Percentiles rank a stretch among this genome's conserved stretches.
Evolutionary conservation across 2,113 vertebrate species (phyloP).

Genomic region (Neotoma lepida): DNA sequence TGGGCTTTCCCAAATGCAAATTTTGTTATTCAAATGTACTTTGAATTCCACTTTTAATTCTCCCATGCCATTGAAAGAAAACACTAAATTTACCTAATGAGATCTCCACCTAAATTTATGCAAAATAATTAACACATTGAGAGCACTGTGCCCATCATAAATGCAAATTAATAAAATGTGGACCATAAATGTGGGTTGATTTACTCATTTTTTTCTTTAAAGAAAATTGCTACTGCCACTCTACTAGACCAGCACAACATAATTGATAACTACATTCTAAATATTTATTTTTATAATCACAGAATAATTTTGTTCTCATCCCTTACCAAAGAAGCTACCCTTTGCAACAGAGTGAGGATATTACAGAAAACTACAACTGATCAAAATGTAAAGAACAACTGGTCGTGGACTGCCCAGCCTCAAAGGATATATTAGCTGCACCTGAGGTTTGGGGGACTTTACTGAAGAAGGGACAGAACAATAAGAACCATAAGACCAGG

Average conservation of each 20-base stretch:
- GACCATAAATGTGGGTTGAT: background rate
- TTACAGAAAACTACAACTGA: background rate
- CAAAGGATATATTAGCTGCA: too few species aligned
- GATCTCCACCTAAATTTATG: background rate
- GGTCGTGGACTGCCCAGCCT: too few species aligned
- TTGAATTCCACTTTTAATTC: background rate
- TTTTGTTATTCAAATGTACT: background rate
- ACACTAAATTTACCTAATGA: background rate
- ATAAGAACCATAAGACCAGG: background rate
- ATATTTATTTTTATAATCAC: background rate
- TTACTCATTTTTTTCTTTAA: constrained; percentile 26
- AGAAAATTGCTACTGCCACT: background rate
- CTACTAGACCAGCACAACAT: background rate
- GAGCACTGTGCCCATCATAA: background rate
- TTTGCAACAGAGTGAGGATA: background rate
- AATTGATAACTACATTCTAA: background rate
- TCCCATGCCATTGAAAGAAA: background rate
- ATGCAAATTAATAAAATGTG: background rate
- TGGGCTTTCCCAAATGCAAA: background rate
- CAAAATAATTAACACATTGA: background rate
- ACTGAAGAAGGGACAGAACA: background rate
- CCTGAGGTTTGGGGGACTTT: background rate
- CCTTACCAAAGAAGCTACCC: background rate
- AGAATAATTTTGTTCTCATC: background rate
- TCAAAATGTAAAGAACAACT: background rate